Evolutionary conservation across 2,113 vertebrate genomes (phyloP), one percentile per base, ranked within the genome.

Genomic region (Ascaphus truei): DNA sequence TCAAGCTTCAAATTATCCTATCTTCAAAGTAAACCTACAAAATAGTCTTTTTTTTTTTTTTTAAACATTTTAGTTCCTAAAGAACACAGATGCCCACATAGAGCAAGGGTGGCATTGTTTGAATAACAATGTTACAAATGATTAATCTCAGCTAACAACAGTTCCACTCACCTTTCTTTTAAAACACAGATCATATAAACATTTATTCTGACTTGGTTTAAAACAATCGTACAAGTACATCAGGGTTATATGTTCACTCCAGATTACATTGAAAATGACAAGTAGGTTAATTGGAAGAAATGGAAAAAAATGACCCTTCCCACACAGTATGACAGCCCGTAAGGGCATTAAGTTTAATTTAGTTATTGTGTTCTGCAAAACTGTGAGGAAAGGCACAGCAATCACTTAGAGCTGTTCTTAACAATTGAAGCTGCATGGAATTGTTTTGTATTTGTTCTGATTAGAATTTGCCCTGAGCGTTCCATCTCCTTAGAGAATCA

Each of bases 251-350:
- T 81, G 74, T 2, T 27, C 65, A 75, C 74, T 66, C 67, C 73
- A 66, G 77, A 75, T 75, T 78, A 72, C 73, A 80, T 76, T 65
- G 72, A 75, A 64, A 75, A 75, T 85, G 81, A 83, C 79, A 80
- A 81, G 73, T 76, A 81, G 77, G 75, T 83, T 80, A 83, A 85
- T 81, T 84, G 79, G 68, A 85, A 79, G 73, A 81, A 81, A 84
- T 58, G 77, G n/a, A n/a, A 76, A 80, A 84, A 80, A 80, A 76
- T 81, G 79, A 83, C 75, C 74, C 77, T 83, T 76, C 39, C 20
- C 20, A 25, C 12, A 25, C 67, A 77, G 74, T 80, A 73, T 71
- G 72, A 71, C 64, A 77, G 76, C 73, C 77, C 76, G 81, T 80
- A 65, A 76, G 81, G 77, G 75, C 75, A 78, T 62, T 66, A 72